Evolutionary conservation across 2,797 vertebrate genomes (phyloP), one percentile per base, ranked within the genome.

Genomic region (Pseudochaenichthys georgianus): DNA sequence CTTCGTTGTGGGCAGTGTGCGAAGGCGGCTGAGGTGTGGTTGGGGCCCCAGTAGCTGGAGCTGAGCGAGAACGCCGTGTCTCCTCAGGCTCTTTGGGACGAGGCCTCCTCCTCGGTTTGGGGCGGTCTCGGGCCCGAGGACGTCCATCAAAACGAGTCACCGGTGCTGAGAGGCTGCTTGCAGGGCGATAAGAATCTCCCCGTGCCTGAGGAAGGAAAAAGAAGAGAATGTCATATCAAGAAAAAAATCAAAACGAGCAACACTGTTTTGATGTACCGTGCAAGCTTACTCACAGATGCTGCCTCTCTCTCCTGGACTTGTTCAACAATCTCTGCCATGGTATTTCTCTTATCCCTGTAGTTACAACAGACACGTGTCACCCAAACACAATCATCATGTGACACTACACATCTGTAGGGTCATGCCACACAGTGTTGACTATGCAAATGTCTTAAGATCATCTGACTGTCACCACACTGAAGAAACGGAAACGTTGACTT

Each of bases 321-420:
- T 78, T 97, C 97, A 70, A 98, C 97, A 60, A 98, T 98, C 81
- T 98, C 97, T 3, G 97, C 96, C 91, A 98, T 94, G 0, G 97
- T 93, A 9, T 89, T 93, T 89, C 95, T 96, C 91, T 96, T 98
- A 54, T 91, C 93, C 75, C 95, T 96, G 86, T 63, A 87, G 66
- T 51, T 43, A 78, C 50, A 83, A 79, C 50, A 80, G 46, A 75
- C 61, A 71, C n/a, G 55, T 87, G 61, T 84, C 62, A 83, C 43
- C 31, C 58, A 85, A 75, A 82, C 23, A 78, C 17, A 68, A 45
- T 83, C 41, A 72, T 73, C 61, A 81, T 23, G 11, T 3, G 21
- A 69, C 57, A 47, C 50, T 77, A 60, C 73, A 77, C 77, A 73
- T 71, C 21, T 57, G 63, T 57, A 60, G 47, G 23, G 59, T 72